Conservation (phyloP, 2,888 invertebrate genomes). For the Erebia epiphron region DNA sequence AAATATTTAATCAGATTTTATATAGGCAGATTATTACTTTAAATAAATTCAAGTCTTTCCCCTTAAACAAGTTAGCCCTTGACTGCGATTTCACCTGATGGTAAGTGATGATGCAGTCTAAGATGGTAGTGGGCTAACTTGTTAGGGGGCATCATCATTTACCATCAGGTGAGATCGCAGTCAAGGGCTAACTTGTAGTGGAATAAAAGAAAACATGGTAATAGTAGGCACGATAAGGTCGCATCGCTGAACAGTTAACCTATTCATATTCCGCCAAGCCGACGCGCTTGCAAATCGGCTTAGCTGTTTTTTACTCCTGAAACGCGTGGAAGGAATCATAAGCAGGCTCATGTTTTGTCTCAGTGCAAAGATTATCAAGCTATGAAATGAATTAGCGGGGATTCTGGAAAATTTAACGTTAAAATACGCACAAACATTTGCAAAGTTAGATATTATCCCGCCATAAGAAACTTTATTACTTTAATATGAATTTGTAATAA, state of each 20-base stretch:
- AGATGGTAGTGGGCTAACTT: no score
- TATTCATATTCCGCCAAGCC: constrained; percentile 30
- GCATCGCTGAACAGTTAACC: constrained; percentile 16
- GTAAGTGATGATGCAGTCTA: no score
- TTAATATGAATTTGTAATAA: no score
- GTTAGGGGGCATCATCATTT: no score
- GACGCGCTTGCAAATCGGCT: constrained; percentile 28
- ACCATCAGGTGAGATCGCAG: no score
- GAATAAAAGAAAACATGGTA: not conserved
- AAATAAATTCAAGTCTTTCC: no score
- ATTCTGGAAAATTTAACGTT: constrained; percentile 2
- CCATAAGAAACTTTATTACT: no score
- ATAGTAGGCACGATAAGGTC: constrained; percentile 13
- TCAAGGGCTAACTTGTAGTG: no score
- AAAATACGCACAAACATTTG: constrained; percentile 1
- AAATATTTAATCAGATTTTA: no score
- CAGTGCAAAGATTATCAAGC: constrained; percentile 23
- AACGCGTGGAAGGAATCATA: constrained; percentile 30
- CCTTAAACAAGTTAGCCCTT: no score
- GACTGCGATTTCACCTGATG: no score
- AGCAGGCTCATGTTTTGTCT: constrained; percentile 30
- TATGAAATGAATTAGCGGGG: constrained; percentile 17
- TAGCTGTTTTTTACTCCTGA: constrained; percentile 28
- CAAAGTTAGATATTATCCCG: not conserved
- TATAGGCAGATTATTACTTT: no score